These are phyloP conservation scores for Notolabrus celidotus DNA, from an alignment of 2,797 vertebrate genomes.

Conservation along the genomic window DNA sequence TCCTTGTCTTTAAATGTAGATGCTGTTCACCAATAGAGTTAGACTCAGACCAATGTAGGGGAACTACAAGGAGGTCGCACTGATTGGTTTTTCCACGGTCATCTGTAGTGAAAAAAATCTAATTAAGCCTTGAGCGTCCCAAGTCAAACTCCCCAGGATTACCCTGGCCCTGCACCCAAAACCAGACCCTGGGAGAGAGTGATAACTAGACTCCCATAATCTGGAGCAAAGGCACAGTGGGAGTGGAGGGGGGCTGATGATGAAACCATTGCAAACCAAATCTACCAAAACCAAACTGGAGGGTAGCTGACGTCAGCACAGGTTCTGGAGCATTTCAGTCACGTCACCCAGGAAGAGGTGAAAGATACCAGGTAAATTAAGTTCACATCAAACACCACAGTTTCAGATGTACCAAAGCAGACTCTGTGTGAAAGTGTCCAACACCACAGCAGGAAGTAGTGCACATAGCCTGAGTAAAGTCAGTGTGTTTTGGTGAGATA, in stretches of 20 bases:
- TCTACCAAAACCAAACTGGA: slow-evolving; percentile 23
- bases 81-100: slow-evolving; percentile 81
- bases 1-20: slow-evolving; percentile 39
- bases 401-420: slow-evolving; percentile 18
- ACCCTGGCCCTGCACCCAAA: slow-evolving; percentile 70
- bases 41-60: slow-evolving; percentile 56
- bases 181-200: slow-evolving; percentile 73
- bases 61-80: slow-evolving; percentile 63
- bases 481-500: slow-evolving; percentile 66
- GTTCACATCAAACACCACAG: slow-evolving; percentile 26
- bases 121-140: slow-evolving; percentile 76
- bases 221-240: slow-evolving; percentile 50
- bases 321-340: slow-evolving; percentile 30
- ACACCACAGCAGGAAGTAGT: slow-evolving; percentile 17
- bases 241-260: slow-evolving; percentile 26
- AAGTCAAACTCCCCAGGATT: slow-evolving; percentile 78
- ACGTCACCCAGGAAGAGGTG: background rate
- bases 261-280: slow-evolving; percentile 53
- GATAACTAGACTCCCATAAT: slow-evolving; percentile 82
- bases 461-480: slow-evolving; percentile 18
- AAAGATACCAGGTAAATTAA: slow-evolving; percentile 28
- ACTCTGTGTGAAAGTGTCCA: slow-evolving; percentile 16
- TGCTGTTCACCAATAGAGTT: slow-evolving; percentile 20
- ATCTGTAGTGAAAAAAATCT: slow-evolving; percentile 68
- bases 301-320: slow-evolving; percentile 18